Conservation (phyloP, 2,888 invertebrate species). For the Parnassius mnemosyne region DNA sequence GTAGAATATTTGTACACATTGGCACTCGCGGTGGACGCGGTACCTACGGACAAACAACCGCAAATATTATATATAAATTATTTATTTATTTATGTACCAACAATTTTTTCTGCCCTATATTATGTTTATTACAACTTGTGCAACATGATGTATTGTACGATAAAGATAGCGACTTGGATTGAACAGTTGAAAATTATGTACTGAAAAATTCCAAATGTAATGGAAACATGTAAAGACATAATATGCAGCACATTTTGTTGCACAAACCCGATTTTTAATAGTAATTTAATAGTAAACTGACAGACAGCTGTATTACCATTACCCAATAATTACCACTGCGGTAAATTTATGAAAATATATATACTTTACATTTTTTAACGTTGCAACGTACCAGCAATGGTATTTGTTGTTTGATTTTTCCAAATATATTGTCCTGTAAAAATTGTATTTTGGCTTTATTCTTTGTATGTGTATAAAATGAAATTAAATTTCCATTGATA, state of each 20-base stretch:
- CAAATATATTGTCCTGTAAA: not conserved
- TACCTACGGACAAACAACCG: conserved; percentile 7
- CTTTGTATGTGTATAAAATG: conserved; percentile 10
- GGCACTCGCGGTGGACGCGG: conserved; percentile 5
- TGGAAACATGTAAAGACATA: no score
- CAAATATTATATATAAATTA: not conserved
- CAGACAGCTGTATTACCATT: conserved; percentile 7
- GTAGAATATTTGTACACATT: conserved; percentile 25
- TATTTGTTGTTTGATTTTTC: not conserved
- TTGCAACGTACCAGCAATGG: conserved; percentile 10
- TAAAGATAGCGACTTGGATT: not conserved
- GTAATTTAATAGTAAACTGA: not conserved
- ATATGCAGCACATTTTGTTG: not conserved
- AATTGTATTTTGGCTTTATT: conserved; percentile 3
- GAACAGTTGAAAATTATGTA: not conserved
- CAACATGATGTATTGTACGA: not conserved
- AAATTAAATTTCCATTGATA: conserved; percentile 18
- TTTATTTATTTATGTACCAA: conserved; percentile 2
- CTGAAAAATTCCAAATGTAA: no score
- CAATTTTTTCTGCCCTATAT: not conserved
- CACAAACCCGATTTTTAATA: not conserved
- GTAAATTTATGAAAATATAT: conserved; percentile 2
- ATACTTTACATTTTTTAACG: conserved; percentile 6
- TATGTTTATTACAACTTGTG: not conserved
- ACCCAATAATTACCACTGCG: conserved; percentile 6